These are phyloP conservation scores for Erythrolamprus reginae DNA, from an alignment of 2,113 vertebrate genomes.

Conservation along the genomic window DNA sequence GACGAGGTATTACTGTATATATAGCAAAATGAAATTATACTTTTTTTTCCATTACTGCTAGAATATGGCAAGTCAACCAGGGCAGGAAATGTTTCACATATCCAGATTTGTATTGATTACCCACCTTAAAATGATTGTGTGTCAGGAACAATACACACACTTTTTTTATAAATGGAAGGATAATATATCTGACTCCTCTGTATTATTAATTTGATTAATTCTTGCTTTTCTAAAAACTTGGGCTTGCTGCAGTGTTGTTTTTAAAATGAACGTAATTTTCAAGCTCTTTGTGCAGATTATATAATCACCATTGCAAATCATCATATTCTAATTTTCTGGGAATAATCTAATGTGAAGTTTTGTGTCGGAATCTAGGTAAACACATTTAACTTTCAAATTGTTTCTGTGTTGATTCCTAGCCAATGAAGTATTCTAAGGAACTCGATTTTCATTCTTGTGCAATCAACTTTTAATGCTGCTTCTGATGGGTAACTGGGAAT, in stretches of 20 bases:
- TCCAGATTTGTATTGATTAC: neutral
- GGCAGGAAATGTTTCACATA: neutral
- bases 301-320: neutral
- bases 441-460: conserved; percentile 15
- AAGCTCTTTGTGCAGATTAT: neutral
- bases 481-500: conserved; percentile 17
- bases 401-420: conserved; percentile 10
- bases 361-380: neutral
- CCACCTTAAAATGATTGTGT: neutral
- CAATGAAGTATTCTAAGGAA: neutral
- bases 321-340: neutral
- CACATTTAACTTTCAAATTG: neutral
- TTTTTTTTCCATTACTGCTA: neutral
- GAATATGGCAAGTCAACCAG: neutral
- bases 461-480: conserved; percentile 31
- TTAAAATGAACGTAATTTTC: neutral
- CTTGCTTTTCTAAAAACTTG: neutral
- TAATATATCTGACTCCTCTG: neutral
- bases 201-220: neutral
- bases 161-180: neutral
- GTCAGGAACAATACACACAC: neutral
- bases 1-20: too few relatives aligned
- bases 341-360: neutral
- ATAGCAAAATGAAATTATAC: neutral
- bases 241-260: neutral